Conservation (phyloP, 2,888 invertebrate genomes). For the Mesorhabditis spiculigera region DNA sequence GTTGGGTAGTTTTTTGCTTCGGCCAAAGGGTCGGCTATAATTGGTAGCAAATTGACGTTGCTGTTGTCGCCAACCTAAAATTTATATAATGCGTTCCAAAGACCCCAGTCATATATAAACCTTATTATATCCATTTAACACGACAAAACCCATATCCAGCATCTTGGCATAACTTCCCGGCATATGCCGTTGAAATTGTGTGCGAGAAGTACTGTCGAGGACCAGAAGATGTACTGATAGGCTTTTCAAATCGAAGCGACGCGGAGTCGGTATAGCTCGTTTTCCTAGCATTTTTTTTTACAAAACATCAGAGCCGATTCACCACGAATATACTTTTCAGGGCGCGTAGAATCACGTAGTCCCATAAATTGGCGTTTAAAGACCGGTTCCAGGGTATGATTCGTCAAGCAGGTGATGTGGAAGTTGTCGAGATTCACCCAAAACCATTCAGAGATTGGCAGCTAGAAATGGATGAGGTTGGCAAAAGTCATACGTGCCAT, state of each 20-base stretch:
- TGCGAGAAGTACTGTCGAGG: constrained; percentile 26
- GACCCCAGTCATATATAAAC: constrained; percentile 8
- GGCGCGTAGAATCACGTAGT: constrained; percentile 13
- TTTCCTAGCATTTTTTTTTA: background rate
- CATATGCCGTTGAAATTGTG: constrained; percentile 28
- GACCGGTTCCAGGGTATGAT: constrained; percentile 12
- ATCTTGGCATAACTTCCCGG: constrained; percentile 18
- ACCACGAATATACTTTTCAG: no score
- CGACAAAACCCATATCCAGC: constrained; percentile 23
- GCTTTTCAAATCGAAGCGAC: background rate
- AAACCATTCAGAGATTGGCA: constrained; percentile 16
- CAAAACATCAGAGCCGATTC: constrained; percentile 6
- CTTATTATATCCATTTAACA: constrained; percentile 32
- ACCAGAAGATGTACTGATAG: constrained; percentile 19
- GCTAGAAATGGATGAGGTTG: constrained; percentile 13
- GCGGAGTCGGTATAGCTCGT: background rate
- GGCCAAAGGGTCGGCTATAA: constrained; percentile 22
- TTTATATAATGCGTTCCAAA: background rate
- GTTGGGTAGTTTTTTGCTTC: constrained; percentile 14
- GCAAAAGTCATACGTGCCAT: background rate
- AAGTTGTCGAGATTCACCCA: constrained; percentile 31
- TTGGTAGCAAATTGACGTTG: constrained; percentile 28
- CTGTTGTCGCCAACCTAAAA: constrained; percentile 35
- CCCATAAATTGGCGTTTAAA: constrained; percentile 31
- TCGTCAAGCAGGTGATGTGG: constrained; percentile 21